A percentile compares a stretch with the other conserved stretches of the same genome.
Evolutionary conservation across 2,888 invertebrate genomes (phyloP).

Genomic region (Eupithecia subfuscata): DNA sequence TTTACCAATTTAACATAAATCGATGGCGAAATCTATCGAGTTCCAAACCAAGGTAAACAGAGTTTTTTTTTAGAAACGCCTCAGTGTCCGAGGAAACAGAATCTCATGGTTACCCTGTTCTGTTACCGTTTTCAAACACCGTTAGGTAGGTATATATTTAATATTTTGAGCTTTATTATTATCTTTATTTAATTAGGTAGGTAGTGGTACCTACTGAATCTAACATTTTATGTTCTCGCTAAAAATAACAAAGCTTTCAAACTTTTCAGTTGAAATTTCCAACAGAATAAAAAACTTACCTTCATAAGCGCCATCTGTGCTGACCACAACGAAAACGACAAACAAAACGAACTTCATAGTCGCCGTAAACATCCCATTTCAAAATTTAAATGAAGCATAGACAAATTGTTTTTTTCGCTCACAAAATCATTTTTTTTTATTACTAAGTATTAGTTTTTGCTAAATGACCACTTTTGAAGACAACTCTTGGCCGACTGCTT

Average conservation of each 20-base stretch:
- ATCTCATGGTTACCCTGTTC: too few species aligned
- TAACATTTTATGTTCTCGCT: too few species aligned
- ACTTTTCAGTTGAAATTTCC: not conserved
- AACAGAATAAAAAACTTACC: not conserved
- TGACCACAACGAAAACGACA: not conserved
- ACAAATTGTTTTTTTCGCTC: not conserved
- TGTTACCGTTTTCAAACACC: too few species aligned
- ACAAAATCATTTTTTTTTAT: not conserved
- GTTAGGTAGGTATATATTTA: too few species aligned
- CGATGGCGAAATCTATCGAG: too few species aligned
- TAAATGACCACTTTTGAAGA: not conserved
- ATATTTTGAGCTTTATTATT: too few species aligned
- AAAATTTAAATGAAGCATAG: not conserved
- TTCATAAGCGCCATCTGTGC: slow-evolving; percentile 15
- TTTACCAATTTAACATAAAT: too few species aligned
- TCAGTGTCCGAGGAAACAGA: too few species aligned
- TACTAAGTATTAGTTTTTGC: not conserved
- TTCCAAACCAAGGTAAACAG: too few species aligned
- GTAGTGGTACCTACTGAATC: too few species aligned
- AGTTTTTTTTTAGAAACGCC: too few species aligned
- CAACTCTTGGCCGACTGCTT: not conserved
- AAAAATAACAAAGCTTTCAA: not conserved
- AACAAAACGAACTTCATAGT: slow-evolving; percentile 10
- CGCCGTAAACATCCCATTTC: not conserved
- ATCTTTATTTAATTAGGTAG: too few species aligned